Percentiles rank a stretch among this genome's conserved stretches.
Conservation (phyloP, 1,140 invertebrate genomes). For the Drosophila persimilis region DNA sequence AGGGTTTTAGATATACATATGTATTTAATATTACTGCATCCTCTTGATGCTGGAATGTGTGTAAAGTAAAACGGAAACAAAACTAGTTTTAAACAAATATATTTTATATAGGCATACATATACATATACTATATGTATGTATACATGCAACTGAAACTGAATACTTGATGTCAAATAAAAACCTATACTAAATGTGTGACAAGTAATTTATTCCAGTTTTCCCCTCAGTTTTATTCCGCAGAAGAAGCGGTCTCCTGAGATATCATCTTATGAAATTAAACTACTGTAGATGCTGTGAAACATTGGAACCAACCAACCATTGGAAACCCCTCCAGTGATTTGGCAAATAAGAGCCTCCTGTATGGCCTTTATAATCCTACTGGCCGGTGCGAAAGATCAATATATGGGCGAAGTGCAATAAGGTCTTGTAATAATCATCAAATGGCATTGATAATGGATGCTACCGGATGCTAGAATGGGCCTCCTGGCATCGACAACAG, state of each 20-base stretch:
- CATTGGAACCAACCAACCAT: too few relatives aligned
- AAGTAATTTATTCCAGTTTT: slow-evolving; percentile 3
- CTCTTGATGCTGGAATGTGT: slow-evolving; percentile 47
- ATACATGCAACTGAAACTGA: slow-evolving; percentile 65
- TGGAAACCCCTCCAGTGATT: background rate
- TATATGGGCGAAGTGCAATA: too few relatives aligned
- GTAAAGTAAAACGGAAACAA: slow-evolving; percentile 67
- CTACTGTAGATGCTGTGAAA: too few relatives aligned
- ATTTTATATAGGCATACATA: slow-evolving; percentile 66
- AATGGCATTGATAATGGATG: too few relatives aligned
- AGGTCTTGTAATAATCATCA: too few relatives aligned
- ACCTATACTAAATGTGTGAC: slow-evolving; percentile 70
- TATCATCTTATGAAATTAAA: too few relatives aligned
- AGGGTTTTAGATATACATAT: slow-evolving; percentile 20
- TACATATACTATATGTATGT: slow-evolving; percentile 12
- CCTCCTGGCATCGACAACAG: too few relatives aligned
- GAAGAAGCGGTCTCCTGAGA: too few relatives aligned
- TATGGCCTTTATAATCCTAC: background rate
- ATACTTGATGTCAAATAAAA: slow-evolving; percentile 81
- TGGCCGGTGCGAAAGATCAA: too few relatives aligned
- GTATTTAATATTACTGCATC: slow-evolving; percentile 35
- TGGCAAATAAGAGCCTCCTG: background rate
- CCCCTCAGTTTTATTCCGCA: background rate
- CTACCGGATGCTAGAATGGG: too few relatives aligned
- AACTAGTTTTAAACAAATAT: slow-evolving; percentile 77